A percentile compares a stretch with the other conserved stretches of the same genome.
phyloP scores from a whole-genome alignment of 2,888 invertebrate genomes.

The Opisthograptis luteolata region DNA sequence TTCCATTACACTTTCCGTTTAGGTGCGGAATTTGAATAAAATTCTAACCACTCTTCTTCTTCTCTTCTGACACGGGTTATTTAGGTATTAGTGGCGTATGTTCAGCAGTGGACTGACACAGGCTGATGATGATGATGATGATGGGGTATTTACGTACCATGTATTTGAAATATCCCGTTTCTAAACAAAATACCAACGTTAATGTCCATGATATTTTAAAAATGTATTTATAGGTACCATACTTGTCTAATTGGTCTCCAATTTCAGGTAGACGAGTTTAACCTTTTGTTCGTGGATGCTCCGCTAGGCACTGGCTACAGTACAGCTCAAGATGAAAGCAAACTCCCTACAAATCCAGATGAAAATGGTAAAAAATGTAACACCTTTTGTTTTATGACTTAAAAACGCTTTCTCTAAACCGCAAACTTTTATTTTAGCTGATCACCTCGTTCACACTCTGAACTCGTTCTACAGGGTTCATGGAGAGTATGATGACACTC shows the following conservation, averaged over 20 bases:
- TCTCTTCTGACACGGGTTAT: too few species aligned
- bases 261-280: conserved; percentile 87
- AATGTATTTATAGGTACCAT: too few species aligned
- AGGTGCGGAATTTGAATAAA: too few species aligned
- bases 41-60: too few species aligned
- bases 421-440: conserved; percentile 68
- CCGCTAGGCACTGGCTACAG: conserved; percentile 95
- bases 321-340: conserved; percentile 79
- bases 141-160: too few species aligned
- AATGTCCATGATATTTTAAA: too few species aligned
- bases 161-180: too few species aligned
- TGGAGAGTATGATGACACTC: conserved; percentile 86
- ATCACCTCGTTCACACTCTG: conserved; percentile 88
- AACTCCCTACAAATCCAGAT: conserved; percentile 64
- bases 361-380: conserved; percentile 69
- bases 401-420: not conserved
- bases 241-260: conserved; percentile 31
- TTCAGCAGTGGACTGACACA: too few species aligned
- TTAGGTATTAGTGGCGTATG: too few species aligned
- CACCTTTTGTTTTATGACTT: not conserved
- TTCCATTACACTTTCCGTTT: too few species aligned
- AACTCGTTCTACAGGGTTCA: conserved; percentile 86
- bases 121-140: too few species aligned
- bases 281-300: conserved; percentile 94
- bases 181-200: too few species aligned